Base-by-base conservation (phyloP, 2,113 vertebrate genomes). In the Argyrosomus japonicus region DNA sequence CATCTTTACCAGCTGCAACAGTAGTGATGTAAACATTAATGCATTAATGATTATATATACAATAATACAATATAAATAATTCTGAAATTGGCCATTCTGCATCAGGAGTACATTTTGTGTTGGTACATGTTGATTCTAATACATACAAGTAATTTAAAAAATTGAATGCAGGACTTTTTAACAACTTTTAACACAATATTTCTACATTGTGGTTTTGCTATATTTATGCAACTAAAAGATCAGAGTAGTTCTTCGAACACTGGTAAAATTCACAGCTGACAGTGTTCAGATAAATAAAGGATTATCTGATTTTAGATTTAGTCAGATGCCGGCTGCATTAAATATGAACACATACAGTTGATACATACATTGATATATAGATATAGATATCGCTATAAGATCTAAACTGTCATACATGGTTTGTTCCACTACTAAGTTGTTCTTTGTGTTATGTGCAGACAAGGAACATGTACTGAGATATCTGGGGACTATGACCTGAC, bases 401-500 rank as follows among this genome's bases (percentile, higher is more conserved):
- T 63, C 12, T 2, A 63, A 65, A 23, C 23, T 25, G n/a, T 29
- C 47, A 36, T 23, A 7, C 67, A 36, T 15, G 0, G 4, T 69
- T 54, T n/a, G 11, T 53, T 53, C 4, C 18, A 36, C 27, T 29
- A 15, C 13, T 19, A 36, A 4, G 9, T 32, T 2, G 8, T 25
- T 25, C 13, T 63, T 53, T 74, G 5, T 68, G 43, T 73, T 7
- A 40, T 78, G 57, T 79, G 47, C 47, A 95, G 95, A 81, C 63
- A 69, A 4, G 93, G 92, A 4, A 78, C 19, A 23, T 95, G 95
- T 69, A 65, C 75, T 51, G 77, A 89, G 86, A 88, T 84, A 17
- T 71, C 47, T n/a, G 88, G 65, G n/a, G 88, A 92, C 1, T 95
- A 93, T 45, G 68, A 91, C 25, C 1, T 93, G 87, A 95, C 93